Evolutionary conservation across 2,113 vertebrate species (phyloP), one percentile per base, ranked within the genome.

Genomic region (Bubalus kerabau): DNA sequence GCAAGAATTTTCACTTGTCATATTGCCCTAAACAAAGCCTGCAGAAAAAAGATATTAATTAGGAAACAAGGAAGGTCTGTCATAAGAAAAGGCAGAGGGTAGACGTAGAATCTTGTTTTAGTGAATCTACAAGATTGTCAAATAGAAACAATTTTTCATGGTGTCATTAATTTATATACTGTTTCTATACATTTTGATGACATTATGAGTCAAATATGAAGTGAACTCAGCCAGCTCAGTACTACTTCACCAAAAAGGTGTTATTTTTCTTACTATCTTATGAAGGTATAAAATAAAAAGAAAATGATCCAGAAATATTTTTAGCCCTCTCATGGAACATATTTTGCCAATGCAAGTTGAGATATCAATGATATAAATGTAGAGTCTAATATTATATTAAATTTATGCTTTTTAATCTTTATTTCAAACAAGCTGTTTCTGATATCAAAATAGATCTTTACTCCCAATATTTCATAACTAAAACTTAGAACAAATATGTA

Each of bases 391-490:
- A 71, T 81, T 67, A 78, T 87, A 71, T 90, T 92, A 90, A 71
- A 71, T 90, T 93, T 97, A 62, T 60, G 24, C 12, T 93, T 97
- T 86, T 80, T 7, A 86, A 89, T 52, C 64, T 94, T 96, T 88
- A 91, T 80, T 91, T 94, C 56, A 86, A 83, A 67, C 32, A 43
- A 16, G 0, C 12, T 92, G 4, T 36, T 94, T 97, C 57, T 95
- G 6, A 57, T 86, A 95, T 50, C 50, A 83, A 36, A 46, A 84
- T 40, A 86, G 12, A 52, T 94, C 40, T 93, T 80, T 90, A n/a
- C 94, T 81, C 6, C 3, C 43, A 94, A 83, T 96, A 97, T 84
- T 95, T 93, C 30, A 1, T 83, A 92, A 92, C 8, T 87, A 87
- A 46, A 95, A 92, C 60, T 95, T 90, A 92, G 5, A 80, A 48